phyloP scores from a whole-genome alignment of 2,888 invertebrate genomes.

The Aleiodes alternator region DNA sequence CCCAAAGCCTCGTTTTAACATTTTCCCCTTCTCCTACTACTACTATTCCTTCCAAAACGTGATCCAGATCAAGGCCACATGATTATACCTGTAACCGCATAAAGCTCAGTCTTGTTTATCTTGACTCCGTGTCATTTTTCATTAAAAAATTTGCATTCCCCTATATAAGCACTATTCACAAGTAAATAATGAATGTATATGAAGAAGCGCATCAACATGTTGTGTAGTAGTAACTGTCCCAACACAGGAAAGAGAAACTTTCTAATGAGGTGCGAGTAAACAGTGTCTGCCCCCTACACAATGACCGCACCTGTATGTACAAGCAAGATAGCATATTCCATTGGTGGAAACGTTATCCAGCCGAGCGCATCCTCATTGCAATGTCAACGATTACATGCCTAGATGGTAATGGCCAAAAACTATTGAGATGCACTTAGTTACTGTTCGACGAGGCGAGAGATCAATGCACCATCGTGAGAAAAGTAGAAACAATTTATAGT shows the following conservation, averaged over 20 bases:
- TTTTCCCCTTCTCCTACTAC: not conserved
- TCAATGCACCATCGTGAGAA: constrained; percentile 4
- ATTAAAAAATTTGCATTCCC: too few relatives aligned
- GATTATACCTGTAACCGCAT: constrained; percentile 8
- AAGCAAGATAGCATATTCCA: not conserved
- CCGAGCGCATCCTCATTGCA: constrained; percentile 60
- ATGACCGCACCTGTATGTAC: constrained; percentile 23
- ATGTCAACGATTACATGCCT: constrained; percentile 55
- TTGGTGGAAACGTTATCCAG: constrained; percentile 59
- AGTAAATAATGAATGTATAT: constrained; percentile 4
- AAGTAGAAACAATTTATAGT: constrained; percentile 10
- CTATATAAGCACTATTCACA: too few relatives aligned
- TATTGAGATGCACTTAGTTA: not conserved
- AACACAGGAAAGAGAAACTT: constrained; percentile 57
- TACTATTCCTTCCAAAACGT: constrained; percentile 19
- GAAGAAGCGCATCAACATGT: constrained; percentile 7
- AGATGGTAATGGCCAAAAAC: too few relatives aligned
- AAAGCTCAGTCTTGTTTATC: not conserved
- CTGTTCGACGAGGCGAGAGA: not conserved
- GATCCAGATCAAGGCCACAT: constrained; percentile 16
- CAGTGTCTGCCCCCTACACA: constrained; percentile 49
- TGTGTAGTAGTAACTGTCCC: constrained; percentile 5
- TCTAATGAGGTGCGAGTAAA: constrained; percentile 58
- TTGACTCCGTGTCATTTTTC: too few relatives aligned
- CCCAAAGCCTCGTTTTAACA: not conserved